A percentile compares a stretch with the other conserved stretches of the same genome.
phyloP scores from a whole-genome alignment of 1,140 invertebrate species.

The Drosophila ambigua region DNA sequence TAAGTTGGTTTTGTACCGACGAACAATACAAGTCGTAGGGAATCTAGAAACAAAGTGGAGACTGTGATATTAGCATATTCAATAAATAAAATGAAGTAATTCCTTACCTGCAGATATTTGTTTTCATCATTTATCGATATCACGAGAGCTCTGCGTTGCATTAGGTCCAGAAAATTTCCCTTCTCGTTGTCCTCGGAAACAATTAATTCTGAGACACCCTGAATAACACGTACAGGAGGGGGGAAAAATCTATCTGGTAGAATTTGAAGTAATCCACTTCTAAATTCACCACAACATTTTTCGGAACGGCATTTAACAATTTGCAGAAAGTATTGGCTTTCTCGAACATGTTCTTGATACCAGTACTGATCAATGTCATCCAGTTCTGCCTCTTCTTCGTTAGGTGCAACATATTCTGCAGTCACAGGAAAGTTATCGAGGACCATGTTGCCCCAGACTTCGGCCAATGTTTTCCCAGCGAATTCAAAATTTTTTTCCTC shows the following conservation, averaged over 20 bases:
- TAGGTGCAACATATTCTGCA: no score
- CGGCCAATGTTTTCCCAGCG: no score
- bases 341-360: no score
- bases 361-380: no score
- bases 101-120: no score
- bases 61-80: not conserved
- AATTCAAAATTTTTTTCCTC: no score
- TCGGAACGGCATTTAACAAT: conserved; percentile 6
- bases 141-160: conserved; percentile 20
- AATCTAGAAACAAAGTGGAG: not conserved
- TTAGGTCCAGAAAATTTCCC: conserved; percentile 3
- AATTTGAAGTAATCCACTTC: conserved; percentile 10
- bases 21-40: conserved; percentile 1
- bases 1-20: no score
- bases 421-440: no score
- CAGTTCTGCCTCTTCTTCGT: not conserved
- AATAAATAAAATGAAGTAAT: no score
- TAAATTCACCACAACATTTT: conserved; percentile 3
- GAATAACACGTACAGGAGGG: conserved; percentile 10
- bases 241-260: conserved; percentile 20
- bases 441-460: no score
- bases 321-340: not conserved
- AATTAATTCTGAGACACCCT: conserved; percentile 9
- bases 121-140: not conserved
- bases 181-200: conserved; percentile 12